Percentiles rank a stretch among this genome's conserved stretches.
These are phyloP conservation scores for Timema podura DNA, from an alignment of 2,888 invertebrate genomes.

Conservation along the genomic window DNA sequence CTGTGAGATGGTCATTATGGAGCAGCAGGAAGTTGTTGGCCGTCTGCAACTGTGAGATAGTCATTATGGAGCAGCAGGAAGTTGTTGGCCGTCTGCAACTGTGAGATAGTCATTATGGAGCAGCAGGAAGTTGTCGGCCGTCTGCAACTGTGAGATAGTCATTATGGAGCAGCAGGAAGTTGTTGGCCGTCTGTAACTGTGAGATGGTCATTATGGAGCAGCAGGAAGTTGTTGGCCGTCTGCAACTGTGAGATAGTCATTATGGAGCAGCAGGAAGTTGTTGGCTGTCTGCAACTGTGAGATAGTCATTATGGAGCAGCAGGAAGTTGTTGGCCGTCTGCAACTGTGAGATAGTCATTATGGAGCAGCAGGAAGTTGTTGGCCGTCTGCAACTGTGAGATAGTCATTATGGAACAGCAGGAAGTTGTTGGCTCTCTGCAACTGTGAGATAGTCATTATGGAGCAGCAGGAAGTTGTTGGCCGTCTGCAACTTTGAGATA, in stretches of 20 bases:
- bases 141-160: no score
- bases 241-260: no score
- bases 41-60: no score
- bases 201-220: no score
- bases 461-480: conserved; percentile 66
- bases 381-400: conserved; percentile 60
- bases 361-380: conserved; percentile 70
- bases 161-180: conserved; percentile 67
- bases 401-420: conserved; percentile 68
- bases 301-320: conserved; percentile 67
- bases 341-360: no score
- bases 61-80: conserved; percentile 68
- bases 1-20: no score
- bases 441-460: no score
- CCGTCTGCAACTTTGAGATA: no score
- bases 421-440: conserved; percentile 64
- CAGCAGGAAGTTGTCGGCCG: conserved; percentile 67
- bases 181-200: conserved; percentile 64
- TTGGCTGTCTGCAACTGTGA: conserved; percentile 65
- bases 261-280: conserved; percentile 67
- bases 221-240: conserved; percentile 65
- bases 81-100: conserved; percentile 64
- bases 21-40: conserved; percentile 69
- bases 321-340: conserved; percentile 67
- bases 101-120: no score